These are phyloP conservation scores for Garrulus glandarius DNA, from an alignment of 2,797 vertebrate genomes.

Conservation along the genomic window DNA sequence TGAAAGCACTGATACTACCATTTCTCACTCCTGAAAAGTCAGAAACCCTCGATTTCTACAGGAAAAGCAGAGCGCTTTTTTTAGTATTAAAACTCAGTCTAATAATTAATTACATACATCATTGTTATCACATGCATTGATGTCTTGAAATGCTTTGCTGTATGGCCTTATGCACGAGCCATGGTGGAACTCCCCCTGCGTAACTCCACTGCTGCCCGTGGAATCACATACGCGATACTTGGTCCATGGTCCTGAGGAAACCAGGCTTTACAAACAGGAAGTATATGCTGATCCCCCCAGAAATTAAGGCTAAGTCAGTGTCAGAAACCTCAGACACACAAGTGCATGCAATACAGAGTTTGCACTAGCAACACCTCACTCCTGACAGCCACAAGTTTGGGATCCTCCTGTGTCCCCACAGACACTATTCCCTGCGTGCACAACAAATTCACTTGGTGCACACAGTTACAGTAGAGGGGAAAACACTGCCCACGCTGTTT, in stretches of 20 bases:
- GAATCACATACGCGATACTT: not conserved
- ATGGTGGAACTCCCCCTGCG: accelerated
- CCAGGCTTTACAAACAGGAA: not conserved
- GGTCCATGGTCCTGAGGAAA: not conserved
- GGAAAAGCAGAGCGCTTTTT: not conserved
- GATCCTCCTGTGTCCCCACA: too few species aligned
- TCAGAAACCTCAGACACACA: accelerated
- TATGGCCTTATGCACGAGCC: not conserved
- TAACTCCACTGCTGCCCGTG: not conserved
- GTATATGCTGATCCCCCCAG: not conserved
- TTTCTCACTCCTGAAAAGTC: not conserved
- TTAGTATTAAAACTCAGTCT: not conserved
- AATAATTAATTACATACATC: not conserved
- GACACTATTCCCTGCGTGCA: accelerated
- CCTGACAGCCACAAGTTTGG: not conserved
- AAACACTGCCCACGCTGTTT: not conserved
- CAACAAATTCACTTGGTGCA: not conserved
- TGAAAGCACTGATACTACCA: not conserved
- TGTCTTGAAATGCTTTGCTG: not conserved
- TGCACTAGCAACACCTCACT: not conserved
- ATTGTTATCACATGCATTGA: not conserved
- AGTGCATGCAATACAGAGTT: not conserved
- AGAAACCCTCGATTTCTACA: not conserved
- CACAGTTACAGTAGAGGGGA: accelerated
- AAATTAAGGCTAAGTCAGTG: not conserved